These are phyloP conservation scores for Phaonia tiefii DNA, from an alignment of 2,888 invertebrate genomes.

Conservation along the genomic window DNA sequence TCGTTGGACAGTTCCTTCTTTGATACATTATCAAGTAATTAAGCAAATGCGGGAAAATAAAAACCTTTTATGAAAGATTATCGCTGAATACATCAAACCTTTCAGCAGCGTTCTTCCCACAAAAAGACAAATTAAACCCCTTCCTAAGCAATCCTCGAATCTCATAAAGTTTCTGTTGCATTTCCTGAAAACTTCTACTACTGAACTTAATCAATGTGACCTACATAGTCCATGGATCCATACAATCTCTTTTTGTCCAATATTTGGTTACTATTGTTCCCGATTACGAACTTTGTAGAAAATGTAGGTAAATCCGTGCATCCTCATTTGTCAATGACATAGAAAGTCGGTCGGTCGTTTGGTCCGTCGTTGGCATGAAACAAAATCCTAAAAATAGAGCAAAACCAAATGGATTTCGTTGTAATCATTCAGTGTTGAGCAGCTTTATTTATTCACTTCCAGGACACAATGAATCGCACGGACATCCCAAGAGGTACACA, in stretches of 20 bases:
- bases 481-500: neutral
- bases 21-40: no score
- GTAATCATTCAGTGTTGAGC: conserved; percentile 22
- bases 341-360: conserved; percentile 42
- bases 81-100: no score
- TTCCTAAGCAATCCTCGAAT: no score
- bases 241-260: no score
- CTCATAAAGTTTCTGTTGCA: no score
- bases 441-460: conserved; percentile 36
- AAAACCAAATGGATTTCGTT: conserved; percentile 35
- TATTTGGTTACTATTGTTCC: neutral
- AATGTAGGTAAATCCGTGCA: conserved; percentile 46
- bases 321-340: conserved; percentile 54
- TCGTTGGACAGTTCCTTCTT: no score
- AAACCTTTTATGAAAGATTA: no score
- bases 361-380: conserved; percentile 32
- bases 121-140: no score
- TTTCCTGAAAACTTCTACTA: no score
- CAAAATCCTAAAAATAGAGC: neutral
- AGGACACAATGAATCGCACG: conserved; percentile 21
- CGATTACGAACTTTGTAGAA: conserved; percentile 3
- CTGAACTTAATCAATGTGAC: neutral
- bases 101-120: no score
- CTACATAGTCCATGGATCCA: neutral
- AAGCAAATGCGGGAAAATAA: no score